phyloP scores from a whole-genome alignment of 2,113 vertebrate species.

The Callionymus lyra region DNA sequence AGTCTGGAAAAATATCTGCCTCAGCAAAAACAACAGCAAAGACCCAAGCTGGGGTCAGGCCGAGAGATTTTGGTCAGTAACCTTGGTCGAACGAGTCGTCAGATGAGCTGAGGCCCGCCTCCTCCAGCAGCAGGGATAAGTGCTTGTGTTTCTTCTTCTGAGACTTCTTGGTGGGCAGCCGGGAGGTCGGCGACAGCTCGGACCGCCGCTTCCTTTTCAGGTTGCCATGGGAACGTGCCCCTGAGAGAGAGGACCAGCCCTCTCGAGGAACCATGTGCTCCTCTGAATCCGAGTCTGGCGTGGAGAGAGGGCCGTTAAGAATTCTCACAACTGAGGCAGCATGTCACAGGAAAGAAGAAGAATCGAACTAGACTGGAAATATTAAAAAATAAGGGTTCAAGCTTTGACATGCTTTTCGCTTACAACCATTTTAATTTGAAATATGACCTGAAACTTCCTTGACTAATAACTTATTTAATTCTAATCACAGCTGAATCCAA shows the following conservation, averaged over 20 bases:
- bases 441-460: too few species aligned
- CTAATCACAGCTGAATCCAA: too few species aligned
- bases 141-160: conserved; percentile 84
- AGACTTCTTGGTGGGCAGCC: conserved; percentile 66
- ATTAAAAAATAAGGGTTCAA: too few species aligned
- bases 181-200: conserved; percentile 50
- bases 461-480: too few species aligned
- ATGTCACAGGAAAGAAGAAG: not conserved
- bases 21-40: conserved; percentile 25
- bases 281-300: conserved; percentile 92
- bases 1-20: conserved; percentile 47
- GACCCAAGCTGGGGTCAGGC: conserved; percentile 23
- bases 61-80: conserved; percentile 78
- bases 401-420: too few species aligned
- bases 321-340: conserved; percentile 11
- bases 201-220: conserved; percentile 66
- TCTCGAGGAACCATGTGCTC: conserved; percentile 77
- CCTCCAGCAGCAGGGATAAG: conserved; percentile 86
- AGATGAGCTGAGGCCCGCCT: conserved; percentile 83
- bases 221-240: conserved; percentile 55
- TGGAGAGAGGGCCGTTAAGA: conserved; percentile 41
- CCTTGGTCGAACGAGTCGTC: conserved; percentile 98
- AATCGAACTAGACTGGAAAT: too few species aligned
- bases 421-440: too few species aligned
- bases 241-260: conserved; percentile 76